Percentiles rank a stretch among this genome's conserved stretches.
Conservation (phyloP, 2,888 invertebrate species). For the Scrobipalpa atriplicella region DNA sequence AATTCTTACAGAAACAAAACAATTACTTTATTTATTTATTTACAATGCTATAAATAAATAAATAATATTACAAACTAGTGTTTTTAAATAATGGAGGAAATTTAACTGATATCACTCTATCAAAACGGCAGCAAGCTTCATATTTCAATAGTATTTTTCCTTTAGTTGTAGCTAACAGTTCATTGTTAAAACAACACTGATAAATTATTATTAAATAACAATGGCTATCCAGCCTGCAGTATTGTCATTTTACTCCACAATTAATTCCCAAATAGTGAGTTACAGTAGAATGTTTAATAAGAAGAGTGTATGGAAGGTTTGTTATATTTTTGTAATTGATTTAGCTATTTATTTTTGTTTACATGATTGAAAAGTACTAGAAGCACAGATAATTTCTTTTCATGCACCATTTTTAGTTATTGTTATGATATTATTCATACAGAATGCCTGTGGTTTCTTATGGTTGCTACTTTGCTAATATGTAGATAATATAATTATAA, state of each 20-base stretch:
- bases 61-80: no score
- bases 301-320: not conserved
- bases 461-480: no score
- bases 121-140: not conserved
- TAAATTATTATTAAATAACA: not conserved
- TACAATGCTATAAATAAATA: no score
- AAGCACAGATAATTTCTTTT: no score
- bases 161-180: not conserved
- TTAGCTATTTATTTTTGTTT: not conserved
- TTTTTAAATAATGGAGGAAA: not conserved
- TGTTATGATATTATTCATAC: no score
- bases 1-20: no score
- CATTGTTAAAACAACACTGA: not conserved
- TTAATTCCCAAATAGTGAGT: constrained; percentile 28
- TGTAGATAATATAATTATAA: no score
- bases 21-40: no score
- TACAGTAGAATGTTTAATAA: constrained; percentile 14
- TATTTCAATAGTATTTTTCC: not conserved
- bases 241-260: constrained; percentile 3
- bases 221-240: constrained; percentile 3
- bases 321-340: not conserved
- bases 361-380: no score
- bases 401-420: no score
- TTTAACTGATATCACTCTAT: not conserved
- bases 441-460: no score